Conservation (phyloP, 2,797 vertebrate species). For the Pangasius mekongensis region DNA sequence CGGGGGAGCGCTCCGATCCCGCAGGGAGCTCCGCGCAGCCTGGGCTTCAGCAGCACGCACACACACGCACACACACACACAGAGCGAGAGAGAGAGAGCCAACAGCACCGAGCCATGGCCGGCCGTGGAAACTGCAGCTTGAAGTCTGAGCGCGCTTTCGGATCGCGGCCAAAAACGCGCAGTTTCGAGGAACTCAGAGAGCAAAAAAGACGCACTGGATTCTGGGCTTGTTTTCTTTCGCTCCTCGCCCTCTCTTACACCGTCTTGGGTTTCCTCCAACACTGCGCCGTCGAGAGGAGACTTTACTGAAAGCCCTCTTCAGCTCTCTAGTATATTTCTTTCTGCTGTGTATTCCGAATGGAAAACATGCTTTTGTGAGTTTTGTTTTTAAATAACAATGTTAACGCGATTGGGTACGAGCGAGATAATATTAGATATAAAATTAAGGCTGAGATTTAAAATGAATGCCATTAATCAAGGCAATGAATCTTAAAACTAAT, state of each 20-base stretch:
- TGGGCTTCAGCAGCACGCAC: conserved; percentile 80
- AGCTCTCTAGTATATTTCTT: not conserved
- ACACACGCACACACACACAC: conserved; percentile 22
- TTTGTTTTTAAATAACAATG: not conserved
- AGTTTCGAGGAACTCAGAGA: conserved; percentile 60
- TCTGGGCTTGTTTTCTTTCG: conserved; percentile 48
- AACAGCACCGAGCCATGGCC: conserved; percentile 97
- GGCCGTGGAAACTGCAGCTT: conserved; percentile 73
- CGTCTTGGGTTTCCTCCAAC: conserved; percentile 51
- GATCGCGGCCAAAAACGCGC: conserved; percentile 67
- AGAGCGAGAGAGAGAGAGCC: conserved; percentile 79
- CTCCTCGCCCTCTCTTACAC: conserved; percentile 38
- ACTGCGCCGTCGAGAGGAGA: conserved; percentile 40
- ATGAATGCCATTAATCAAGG: not conserved
- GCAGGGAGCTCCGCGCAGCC: conserved; percentile 99
- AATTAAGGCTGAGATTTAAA: not conserved
- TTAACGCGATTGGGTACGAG: not conserved
- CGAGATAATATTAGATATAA: not conserved
- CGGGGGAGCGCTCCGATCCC: conserved; percentile 99
- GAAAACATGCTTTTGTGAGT: not conserved
- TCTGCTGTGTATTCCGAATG: not conserved
- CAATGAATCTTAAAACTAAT: not conserved
- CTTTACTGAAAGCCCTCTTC: conserved; percentile 16
- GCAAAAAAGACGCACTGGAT: conserved; percentile 69
- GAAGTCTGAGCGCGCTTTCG: conserved; percentile 59